phyloP scores from a whole-genome alignment of 2,797 vertebrate species.

The Luscinia megarhynchos region DNA sequence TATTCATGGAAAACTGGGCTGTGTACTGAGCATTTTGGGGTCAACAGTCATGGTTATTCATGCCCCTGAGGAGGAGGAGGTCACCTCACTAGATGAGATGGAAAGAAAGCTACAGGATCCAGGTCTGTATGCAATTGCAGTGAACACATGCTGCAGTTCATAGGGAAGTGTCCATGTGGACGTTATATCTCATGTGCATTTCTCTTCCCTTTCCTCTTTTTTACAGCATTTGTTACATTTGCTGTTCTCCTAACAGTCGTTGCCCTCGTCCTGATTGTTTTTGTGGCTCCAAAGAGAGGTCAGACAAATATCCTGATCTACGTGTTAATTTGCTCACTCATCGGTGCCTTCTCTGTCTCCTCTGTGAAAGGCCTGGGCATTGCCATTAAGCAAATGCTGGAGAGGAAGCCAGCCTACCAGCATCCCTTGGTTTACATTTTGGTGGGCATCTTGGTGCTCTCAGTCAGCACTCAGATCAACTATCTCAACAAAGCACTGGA shows the following conservation, averaged over 20 bases:
- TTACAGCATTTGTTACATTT: constrained; percentile 79
- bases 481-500: constrained; percentile 85
- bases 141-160: not conserved
- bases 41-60: constrained; percentile 85
- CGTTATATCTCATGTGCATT: not conserved
- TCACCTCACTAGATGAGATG: constrained; percentile 81
- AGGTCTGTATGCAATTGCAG: constrained; percentile 70
- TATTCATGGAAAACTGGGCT: constrained; percentile 84
- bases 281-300: constrained; percentile 78
- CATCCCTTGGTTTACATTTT: constrained; percentile 77
- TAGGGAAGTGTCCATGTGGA: not conserved
- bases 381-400: constrained; percentile 77
- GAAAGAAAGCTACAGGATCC: constrained; percentile 82
- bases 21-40: constrained; percentile 79
- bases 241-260: constrained; percentile 70
- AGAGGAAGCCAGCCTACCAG: constrained; percentile 72
- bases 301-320: constrained; percentile 82
- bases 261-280: constrained; percentile 75
- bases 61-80: constrained; percentile 80
- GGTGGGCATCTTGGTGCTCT: constrained; percentile 68
- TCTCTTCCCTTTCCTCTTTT: constrained; percentile 21
- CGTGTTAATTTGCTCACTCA: constrained; percentile 81
- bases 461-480: constrained; percentile 80
- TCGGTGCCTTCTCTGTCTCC: constrained; percentile 84
- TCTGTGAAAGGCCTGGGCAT: constrained; percentile 84